These are phyloP conservation scores for Odontothrips loti DNA, from an alignment of 2,888 invertebrate species.

Conservation along the genomic window DNA sequence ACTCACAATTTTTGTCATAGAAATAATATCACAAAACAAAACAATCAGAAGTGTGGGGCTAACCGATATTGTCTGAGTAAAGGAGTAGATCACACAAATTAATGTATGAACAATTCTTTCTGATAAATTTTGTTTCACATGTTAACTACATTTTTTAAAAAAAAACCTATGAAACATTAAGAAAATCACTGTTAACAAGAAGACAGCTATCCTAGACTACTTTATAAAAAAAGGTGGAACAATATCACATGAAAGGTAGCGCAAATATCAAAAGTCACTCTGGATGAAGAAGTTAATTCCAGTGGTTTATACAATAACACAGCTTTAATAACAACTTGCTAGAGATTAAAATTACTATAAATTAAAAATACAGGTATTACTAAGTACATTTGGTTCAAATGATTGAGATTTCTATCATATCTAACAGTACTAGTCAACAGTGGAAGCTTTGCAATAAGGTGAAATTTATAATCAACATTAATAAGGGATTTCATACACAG, in stretches of 20 bases:
- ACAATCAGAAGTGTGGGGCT: neutral
- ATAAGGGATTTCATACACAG: neutral
- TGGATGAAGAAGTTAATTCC: no score
- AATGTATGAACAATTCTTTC: neutral
- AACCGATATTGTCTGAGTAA: no score
- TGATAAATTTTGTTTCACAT: neutral
- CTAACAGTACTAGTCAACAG: no score
- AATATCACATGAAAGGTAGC: no score
- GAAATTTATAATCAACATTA: neutral
- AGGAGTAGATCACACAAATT: neutral
- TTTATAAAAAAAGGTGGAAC: no score
- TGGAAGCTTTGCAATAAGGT: neutral
- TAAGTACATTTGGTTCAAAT: slow-evolving; percentile 5
- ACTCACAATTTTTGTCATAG: neutral
- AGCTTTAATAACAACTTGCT: neutral
- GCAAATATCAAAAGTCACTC: no score
- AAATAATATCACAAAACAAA: neutral
- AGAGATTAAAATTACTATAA: neutral
- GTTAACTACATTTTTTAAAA: neutral
- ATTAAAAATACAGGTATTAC: neutral
- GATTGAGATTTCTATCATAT: neutral
- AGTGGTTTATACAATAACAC: no score
- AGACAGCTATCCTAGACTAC: no score
- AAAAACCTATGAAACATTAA: no score
- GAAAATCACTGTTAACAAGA: no score